Evolutionary conservation across 2,888 invertebrate genomes (phyloP), one percentile per base, ranked within the genome.

Genomic region (Therioaphis trifolii): DNA sequence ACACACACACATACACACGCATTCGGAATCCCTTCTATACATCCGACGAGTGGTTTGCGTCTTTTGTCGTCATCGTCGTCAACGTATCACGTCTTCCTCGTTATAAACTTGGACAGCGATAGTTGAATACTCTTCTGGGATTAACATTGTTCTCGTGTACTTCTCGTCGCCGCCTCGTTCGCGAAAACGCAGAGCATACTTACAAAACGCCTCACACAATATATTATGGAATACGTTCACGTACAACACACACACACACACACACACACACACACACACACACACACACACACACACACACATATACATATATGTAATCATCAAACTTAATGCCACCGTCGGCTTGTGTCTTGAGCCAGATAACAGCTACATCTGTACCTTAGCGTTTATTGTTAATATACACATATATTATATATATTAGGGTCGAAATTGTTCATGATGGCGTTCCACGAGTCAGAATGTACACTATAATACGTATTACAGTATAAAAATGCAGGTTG

Each of bases 121-220:
- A 43, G 75, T 43, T 55, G 58, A 61, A 61, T 61, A 61, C 76
- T 76, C 76, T 46, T 46, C 46, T 63, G 40, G 63, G 76, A 63
- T 63, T 75, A 75, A 75, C 75, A 43, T 75, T 29, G 76, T 76
- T 46, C 76, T 63, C 63, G 27, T 18, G 15, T 63, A 29, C 63
- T 0, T 29, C 12, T 27, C 63, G 15, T 29, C 29, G 29, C 27
- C 15, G 18, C 27, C 55, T 46, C 46, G 11, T 35, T 35, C 35
- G 35, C 7, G 35, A n/a, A n/a, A n/a, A n/a, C n/a, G n/a, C n/a
- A n/a, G n/a, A n/a, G n/a, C n/a, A n/a, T n/a, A n/a, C n/a, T n/a
- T n/a, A n/a, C n/a, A n/a, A n/a, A n/a, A n/a, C n/a, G n/a, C n/a
- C n/a, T n/a, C n/a, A n/a, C n/a, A n/a, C n/a, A n/a, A n/a, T n/a